A percentile compares a stretch with the other conserved stretches of the same genome.
These are phyloP conservation scores for Felis chaus DNA, from an alignment of 2,113 vertebrate species.

Conservation along the genomic window DNA sequence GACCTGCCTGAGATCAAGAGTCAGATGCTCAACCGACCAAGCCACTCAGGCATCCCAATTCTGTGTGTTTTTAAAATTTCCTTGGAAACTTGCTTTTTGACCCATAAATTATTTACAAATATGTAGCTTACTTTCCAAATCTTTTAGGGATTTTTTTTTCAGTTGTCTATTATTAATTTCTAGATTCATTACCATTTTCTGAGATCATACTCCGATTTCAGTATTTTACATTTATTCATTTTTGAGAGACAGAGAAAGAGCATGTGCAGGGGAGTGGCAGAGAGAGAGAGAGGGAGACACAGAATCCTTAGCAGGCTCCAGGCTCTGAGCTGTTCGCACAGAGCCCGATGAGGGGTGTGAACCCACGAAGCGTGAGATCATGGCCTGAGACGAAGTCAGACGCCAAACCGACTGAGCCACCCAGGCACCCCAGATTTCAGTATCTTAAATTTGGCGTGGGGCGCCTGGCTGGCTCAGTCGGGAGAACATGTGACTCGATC, in stretches of 20 bases:
- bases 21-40: too few relatives aligned
- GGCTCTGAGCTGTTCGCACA: too few relatives aligned
- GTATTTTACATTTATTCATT: background rate
- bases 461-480: background rate
- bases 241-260: too few relatives aligned
- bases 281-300: too few relatives aligned
- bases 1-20: too few relatives aligned
- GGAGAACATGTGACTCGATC: background rate
- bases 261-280: too few relatives aligned
- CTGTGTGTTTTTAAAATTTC: background rate
- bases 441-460: background rate
- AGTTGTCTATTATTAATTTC: background rate
- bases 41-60: background rate
- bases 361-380: too few relatives aligned
- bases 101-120: background rate
- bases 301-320: too few relatives aligned
- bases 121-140: background rate
- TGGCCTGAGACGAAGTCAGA: too few relatives aligned
- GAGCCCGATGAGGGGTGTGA: too few relatives aligned
- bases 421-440: too few relatives aligned
- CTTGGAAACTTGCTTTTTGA: background rate
- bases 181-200: background rate
- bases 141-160: background rate
- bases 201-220: background rate
- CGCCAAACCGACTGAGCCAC: too few relatives aligned